phyloP scores from a whole-genome alignment of 2,113 vertebrate genomes.

The Tyrannus savana region DNA sequence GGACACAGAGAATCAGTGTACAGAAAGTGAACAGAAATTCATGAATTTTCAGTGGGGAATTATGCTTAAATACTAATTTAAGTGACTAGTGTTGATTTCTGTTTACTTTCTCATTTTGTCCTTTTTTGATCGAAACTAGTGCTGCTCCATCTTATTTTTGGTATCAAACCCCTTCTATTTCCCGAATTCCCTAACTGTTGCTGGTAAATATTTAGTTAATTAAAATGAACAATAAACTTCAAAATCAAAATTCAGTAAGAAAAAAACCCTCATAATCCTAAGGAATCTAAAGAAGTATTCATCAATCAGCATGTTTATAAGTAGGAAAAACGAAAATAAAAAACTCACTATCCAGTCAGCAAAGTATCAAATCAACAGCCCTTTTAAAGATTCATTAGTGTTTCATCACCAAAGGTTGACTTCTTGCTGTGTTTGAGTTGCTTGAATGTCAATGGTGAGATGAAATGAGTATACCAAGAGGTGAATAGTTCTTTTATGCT shows the following conservation, averaged over 20 bases:
- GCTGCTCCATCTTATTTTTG: not conserved
- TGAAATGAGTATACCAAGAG: slow-evolving; percentile 12
- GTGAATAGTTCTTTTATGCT: slow-evolving; percentile 21
- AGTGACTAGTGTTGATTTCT: not conserved
- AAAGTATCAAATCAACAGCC: not conserved
- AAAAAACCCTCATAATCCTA: not conserved
- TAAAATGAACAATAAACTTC: not conserved
- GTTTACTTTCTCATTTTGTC: not conserved
- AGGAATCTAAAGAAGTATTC: not conserved
- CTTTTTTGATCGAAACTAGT: not conserved
- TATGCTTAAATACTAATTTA: not conserved
- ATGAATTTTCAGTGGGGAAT: not conserved
- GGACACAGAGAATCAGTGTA: not conserved
- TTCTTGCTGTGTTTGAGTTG: not conserved
- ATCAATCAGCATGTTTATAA: not conserved
- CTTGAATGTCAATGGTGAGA: not conserved
- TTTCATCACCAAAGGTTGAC: slow-evolving; percentile 18
- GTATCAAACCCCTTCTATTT: not conserved
- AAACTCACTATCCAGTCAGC: not conserved
- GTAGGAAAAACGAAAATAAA: not conserved
- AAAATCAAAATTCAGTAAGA: not conserved
- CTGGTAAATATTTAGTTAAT: not conserved
- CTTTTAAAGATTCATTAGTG: slow-evolving; percentile 33
- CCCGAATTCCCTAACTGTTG: not conserved
- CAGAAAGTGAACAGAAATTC: not conserved